phyloP scores from a whole-genome alignment of 2,113 vertebrate genomes.

The Hyla sarda region DNA sequence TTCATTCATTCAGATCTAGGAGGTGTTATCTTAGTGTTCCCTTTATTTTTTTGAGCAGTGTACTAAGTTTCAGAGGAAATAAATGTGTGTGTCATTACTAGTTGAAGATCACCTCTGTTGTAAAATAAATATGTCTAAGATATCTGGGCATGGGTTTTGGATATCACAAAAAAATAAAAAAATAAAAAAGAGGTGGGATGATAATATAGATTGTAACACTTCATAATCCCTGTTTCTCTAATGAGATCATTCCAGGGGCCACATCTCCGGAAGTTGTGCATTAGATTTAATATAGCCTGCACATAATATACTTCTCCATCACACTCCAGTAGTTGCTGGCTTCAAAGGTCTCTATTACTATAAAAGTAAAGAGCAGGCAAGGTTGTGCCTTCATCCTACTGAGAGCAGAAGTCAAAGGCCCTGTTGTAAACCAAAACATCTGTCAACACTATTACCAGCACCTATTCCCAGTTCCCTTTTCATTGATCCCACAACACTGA shows the following conservation, averaged over 20 bases:
- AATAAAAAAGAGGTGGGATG: too few species aligned
- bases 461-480: constrained; percentile 15
- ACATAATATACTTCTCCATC: background rate
- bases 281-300: background rate
- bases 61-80: too few species aligned
- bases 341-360: constrained; percentile 31
- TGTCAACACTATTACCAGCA: constrained; percentile 25
- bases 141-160: too few species aligned
- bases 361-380: constrained; percentile 6
- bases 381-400: constrained; percentile 19
- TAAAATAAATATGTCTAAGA: too few species aligned
- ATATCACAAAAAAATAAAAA: background rate
- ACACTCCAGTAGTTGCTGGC: background rate
- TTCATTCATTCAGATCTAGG: too few species aligned
- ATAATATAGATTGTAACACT: background rate
- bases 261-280: background rate
- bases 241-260: background rate
- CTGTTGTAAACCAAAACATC: constrained; percentile 49
- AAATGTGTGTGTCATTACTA: too few species aligned
- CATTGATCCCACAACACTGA: constrained; percentile 8
- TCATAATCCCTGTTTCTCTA: background rate
- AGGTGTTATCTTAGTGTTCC: too few species aligned
- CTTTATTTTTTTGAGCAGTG: too few species aligned
- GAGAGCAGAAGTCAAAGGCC: constrained; percentile 52
- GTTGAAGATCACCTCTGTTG: too few species aligned